Evolutionary conservation across 2,888 invertebrate species (phyloP).

Genomic region (Bimastos eiseni): DNA sequence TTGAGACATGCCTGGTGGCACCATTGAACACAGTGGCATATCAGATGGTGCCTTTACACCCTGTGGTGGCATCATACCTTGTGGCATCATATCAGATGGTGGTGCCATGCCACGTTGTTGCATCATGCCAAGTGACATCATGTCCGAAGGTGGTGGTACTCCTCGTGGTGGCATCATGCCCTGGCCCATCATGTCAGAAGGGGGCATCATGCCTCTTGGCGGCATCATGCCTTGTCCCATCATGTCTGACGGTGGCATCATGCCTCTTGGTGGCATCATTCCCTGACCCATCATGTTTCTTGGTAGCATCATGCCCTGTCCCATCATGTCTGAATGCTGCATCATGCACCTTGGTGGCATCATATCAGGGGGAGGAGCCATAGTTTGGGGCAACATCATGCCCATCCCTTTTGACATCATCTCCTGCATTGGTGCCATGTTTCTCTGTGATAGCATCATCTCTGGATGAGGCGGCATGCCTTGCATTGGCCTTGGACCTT

Average conservation of each 20-base stretch:
- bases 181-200: background rate
- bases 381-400: background rate
- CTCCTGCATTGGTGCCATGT: background rate
- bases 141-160: conserved; percentile 3
- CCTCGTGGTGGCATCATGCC: conserved; percentile 21
- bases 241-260: conserved; percentile 18
- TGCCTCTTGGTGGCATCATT: conserved; percentile 13
- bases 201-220: conserved; percentile 7
- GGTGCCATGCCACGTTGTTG: background rate
- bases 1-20: conserved; percentile 8
- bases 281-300: conserved; percentile 7
- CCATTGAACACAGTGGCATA: background rate
- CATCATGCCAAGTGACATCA: conserved; percentile 22
- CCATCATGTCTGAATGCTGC: background rate
- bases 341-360: conserved; percentile 19
- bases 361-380: conserved; percentile 2
- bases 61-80: conserved; percentile 1
- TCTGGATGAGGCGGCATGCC: background rate
- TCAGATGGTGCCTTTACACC: background rate
- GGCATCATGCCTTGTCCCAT: conserved; percentile 23
- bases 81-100: conserved; percentile 20
- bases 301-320: conserved; percentile 4
- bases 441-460: background rate
- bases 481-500: background rate
- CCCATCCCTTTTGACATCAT: conserved; percentile 16